These are phyloP conservation scores for Parthenolecanium corni DNA, from an alignment of 2,888 invertebrate species.

Conservation along the genomic window DNA sequence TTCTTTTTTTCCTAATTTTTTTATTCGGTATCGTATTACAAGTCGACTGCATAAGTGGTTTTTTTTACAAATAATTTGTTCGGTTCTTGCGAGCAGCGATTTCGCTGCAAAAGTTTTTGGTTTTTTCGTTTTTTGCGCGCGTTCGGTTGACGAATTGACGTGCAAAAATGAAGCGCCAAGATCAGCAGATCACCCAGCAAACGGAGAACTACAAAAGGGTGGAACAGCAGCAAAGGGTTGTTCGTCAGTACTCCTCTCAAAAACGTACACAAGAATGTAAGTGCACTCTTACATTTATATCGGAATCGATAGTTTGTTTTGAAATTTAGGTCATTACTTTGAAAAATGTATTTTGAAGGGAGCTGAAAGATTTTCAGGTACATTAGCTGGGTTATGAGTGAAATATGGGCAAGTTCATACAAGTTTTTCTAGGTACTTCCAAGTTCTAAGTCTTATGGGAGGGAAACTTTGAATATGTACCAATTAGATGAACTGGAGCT, in stretches of 20 bases:
- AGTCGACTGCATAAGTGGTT: slow-evolving; percentile 4
- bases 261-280: slow-evolving; percentile 17
- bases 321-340: no score
- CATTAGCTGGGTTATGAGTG: no score
- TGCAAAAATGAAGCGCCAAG: slow-evolving; percentile 21
- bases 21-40: not conserved
- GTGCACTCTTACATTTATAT: not conserved
- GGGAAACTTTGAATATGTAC: no score
- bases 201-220: slow-evolving; percentile 22
- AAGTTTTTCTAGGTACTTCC: no score
- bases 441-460: no score
- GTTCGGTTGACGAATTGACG: not conserved
- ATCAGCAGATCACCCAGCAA: slow-evolving; percentile 14
- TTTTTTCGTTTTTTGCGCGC: slow-evolving; percentile 2
- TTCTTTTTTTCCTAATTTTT: not conserved
- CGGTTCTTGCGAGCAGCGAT: slow-evolving; percentile 10
- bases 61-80: not conserved
- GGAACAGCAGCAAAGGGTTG: slow-evolving; percentile 23
- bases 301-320: no score
- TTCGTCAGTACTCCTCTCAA: slow-evolving; percentile 14
- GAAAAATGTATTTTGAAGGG: no score
- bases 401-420: no score
- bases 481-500: no score
- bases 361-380: no score
- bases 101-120: not conserved